phyloP scores from a whole-genome alignment of 2,888 invertebrate species.

The Erebia epiphron region DNA sequence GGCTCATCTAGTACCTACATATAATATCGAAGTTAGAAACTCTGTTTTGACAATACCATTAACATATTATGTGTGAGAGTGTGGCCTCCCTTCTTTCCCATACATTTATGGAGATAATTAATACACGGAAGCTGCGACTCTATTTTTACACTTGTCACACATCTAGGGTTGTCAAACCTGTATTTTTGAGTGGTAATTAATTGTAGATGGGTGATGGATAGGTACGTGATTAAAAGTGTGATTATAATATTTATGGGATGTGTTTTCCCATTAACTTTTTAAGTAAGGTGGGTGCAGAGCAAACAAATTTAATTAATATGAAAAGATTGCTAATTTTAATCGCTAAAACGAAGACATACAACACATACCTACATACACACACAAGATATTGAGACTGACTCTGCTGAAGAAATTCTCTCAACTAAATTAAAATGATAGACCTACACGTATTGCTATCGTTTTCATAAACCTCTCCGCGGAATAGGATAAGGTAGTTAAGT shows the following conservation, averaged over 20 bases:
- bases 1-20: too few species aligned
- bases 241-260: neutral
- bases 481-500: too few species aligned
- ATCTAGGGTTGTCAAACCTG: conserved; percentile 38
- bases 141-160: conserved; percentile 44
- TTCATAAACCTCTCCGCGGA: too few species aligned
- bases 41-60: conserved; percentile 41
- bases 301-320: too few species aligned
- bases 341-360: too few species aligned
- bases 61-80: conserved; percentile 54
- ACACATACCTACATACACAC: too few species aligned
- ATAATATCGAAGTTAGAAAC: too few species aligned
- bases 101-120: conserved; percentile 45
- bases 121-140: conserved; percentile 54
- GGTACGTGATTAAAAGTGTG: neutral
- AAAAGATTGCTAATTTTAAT: too few species aligned
- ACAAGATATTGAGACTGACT: too few species aligned
- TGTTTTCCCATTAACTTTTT: neutral
- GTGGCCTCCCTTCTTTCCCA: conserved; percentile 51
- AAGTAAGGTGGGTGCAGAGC: neutral
- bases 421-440: too few species aligned
- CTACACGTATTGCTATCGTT: too few species aligned
- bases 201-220: neutral
- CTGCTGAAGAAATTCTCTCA: too few species aligned
- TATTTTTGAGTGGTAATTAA: conserved; percentile 14